A percentile compares a stretch with the other conserved stretches of the same genome.
phyloP scores from a whole-genome alignment of 1,140 invertebrate genomes.

The Drosophila seguyi region DNA sequence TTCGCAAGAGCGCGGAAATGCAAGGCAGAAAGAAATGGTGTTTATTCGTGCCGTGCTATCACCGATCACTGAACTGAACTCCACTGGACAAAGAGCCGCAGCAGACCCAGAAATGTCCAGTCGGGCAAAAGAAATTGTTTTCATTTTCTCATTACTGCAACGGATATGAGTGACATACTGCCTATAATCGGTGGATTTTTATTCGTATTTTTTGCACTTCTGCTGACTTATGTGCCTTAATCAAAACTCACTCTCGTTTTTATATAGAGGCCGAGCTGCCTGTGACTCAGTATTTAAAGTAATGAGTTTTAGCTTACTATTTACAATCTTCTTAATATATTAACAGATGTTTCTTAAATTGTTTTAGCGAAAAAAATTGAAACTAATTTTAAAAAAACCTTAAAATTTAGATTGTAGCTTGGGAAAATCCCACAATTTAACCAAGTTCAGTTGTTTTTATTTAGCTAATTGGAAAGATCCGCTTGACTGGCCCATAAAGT shows the following conservation, averaged over 20 bases:
- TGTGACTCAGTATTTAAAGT: background rate
- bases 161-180: constrained; percentile 16
- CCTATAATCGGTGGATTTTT: background rate
- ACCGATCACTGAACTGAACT: constrained; percentile 12
- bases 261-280: background rate
- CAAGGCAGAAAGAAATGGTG: constrained; percentile 50
- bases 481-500: background rate
- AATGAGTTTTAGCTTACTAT: too few species aligned
- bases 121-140: constrained; percentile 33
- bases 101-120: constrained; percentile 29
- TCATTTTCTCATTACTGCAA: constrained; percentile 33
- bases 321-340: background rate
- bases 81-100: constrained; percentile 32
- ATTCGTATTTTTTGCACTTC: constrained; percentile 6
- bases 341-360: background rate
- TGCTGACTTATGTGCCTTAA: background rate
- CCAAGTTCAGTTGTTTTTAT: background rate
- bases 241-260: background rate
- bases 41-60: constrained; percentile 46
- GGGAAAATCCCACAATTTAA: constrained; percentile 6
- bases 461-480: constrained; percentile 8
- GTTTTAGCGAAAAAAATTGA: background rate
- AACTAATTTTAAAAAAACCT: too few species aligned
- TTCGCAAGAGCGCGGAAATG: constrained; percentile 58
- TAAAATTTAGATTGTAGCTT: background rate